Percentiles rank a stretch among this genome's conserved stretches.
phyloP scores from a whole-genome alignment of 2,888 invertebrate genomes.

The Crossocerus cetratus region DNA sequence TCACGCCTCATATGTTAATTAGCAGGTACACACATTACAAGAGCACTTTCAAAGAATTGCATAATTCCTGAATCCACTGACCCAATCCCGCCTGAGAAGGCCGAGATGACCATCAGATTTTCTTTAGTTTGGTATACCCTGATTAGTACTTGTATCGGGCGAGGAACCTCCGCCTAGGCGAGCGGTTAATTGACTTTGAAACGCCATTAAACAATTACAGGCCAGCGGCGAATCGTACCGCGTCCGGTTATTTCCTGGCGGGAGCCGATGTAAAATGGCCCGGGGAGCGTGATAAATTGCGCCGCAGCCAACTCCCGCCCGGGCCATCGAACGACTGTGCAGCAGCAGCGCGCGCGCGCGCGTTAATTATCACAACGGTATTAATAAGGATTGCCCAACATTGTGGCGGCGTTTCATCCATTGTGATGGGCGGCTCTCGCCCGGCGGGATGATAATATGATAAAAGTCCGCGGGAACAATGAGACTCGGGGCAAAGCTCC shows the following conservation, averaged over 20 bases:
- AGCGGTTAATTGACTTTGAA: conserved; percentile 24
- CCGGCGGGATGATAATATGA: too few species aligned
- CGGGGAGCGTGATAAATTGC: conserved; percentile 16
- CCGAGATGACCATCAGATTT: too few species aligned
- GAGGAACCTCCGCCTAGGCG: conserved; percentile 11
- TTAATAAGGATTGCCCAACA: too few species aligned
- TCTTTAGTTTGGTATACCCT: neutral
- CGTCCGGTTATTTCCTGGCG: conserved; percentile 10
- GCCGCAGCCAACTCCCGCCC: neutral
- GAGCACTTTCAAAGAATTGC: too few species aligned
- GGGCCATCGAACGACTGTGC: neutral
- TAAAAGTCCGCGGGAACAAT: too few species aligned
- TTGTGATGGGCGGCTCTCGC: too few species aligned
- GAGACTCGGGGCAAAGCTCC: conserved; percentile 1
- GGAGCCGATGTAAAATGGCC: conserved; percentile 9
- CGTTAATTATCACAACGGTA: too few species aligned
- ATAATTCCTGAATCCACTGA: too few species aligned
- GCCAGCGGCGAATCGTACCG: conserved; percentile 9
- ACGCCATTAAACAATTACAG: conserved; percentile 33
- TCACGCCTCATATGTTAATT: too few species aligned
- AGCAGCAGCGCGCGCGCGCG: neutral
- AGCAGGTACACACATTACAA: too few species aligned
- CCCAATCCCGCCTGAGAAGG: too few species aligned
- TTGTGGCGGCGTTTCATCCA: too few species aligned
- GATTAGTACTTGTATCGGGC: conserved; percentile 12